These are phyloP conservation scores for Lasioglossum marginatum DNA, from an alignment of 2,888 invertebrate genomes.

Conservation along the genomic window DNA sequence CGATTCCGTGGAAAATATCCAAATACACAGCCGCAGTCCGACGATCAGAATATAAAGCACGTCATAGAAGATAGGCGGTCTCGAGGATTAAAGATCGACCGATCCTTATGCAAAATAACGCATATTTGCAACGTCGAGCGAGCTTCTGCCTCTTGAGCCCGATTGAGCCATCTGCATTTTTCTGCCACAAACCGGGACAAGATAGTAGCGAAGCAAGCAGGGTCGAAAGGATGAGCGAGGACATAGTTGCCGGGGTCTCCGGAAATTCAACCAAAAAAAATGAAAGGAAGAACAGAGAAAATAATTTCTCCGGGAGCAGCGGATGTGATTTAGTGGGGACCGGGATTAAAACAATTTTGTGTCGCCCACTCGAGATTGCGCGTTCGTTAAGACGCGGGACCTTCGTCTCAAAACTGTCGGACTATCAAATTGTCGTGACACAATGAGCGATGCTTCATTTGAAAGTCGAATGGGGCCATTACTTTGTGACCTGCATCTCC, in stretches of 20 bases:
- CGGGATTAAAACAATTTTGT: conserved; percentile 14
- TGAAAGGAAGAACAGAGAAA: not conserved
- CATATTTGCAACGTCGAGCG: conserved; percentile 11
- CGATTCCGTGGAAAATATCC: not conserved
- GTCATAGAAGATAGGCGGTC: conserved; percentile 1
- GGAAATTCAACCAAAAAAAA: not conserved
- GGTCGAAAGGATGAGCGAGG: not conserved
- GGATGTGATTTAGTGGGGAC: not conserved
- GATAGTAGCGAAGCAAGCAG: not conserved
- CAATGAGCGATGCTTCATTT: conserved; percentile 47
- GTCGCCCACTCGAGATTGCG: not conserved
- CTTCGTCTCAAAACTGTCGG: conserved; percentile 23
- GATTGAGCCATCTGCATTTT: conserved; percentile 31
- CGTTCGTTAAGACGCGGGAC: conserved; percentile 11
- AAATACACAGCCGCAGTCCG: not conserved
- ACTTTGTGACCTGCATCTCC: conserved; percentile 37
- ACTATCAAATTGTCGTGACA: conserved; percentile 27
- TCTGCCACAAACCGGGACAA: conserved; percentile 35
- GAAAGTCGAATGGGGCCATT: conserved; percentile 46
- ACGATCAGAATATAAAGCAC: not conserved
- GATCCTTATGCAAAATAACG: conserved; percentile 7
- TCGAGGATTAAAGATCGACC: not conserved
- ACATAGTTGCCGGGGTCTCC: not conserved
- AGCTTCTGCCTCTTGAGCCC: conserved; percentile 21
- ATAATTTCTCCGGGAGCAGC: conserved; percentile 1